These are phyloP conservation scores for Stegodyphus mimosarum DNA, from an alignment of 1,140 invertebrate genomes.

Conservation along the genomic window DNA sequence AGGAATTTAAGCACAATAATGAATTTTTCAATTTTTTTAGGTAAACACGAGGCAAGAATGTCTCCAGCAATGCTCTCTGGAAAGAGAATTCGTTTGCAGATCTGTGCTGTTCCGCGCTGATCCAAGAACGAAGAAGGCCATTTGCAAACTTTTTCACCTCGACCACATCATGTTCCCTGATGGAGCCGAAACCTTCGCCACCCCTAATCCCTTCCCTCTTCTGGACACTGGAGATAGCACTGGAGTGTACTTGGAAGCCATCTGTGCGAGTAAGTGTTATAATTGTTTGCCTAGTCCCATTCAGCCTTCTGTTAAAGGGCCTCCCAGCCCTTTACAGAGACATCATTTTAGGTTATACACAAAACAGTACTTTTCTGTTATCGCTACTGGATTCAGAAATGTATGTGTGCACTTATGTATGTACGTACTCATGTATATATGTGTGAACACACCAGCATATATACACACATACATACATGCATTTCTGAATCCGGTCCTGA, in stretches of 20 bases:
- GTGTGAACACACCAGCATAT: too few relatives aligned
- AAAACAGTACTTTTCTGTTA: too few relatives aligned
- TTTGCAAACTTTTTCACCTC: constrained; percentile 91
- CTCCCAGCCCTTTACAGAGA: too few relatives aligned
- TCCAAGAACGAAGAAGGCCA: constrained; percentile 71
- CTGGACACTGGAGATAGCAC: constrained; percentile 90
- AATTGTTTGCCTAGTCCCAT: too few relatives aligned
- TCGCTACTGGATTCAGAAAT: too few relatives aligned
- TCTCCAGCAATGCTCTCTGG: constrained; percentile 87
- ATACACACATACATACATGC: too few relatives aligned
- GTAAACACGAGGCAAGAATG: constrained; percentile 79
- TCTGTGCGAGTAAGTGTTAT: constrained; percentile 71
- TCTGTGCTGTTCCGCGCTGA: constrained; percentile 80
- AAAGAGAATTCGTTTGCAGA: constrained; percentile 91
- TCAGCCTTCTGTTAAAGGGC: too few relatives aligned
- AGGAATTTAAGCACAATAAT: too few relatives aligned
- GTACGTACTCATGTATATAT: too few relatives aligned
- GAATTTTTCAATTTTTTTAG: constrained; percentile 51
- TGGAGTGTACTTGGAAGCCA: constrained; percentile 89
- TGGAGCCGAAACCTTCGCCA: constrained; percentile 86
- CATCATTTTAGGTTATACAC: too few relatives aligned
- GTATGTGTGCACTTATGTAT: too few relatives aligned
- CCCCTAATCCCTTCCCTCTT: constrained; percentile 81
- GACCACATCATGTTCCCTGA: constrained; percentile 92
- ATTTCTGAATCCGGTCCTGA: too few relatives aligned